Percentiles rank a stretch among this genome's conserved stretches.
phyloP scores from a whole-genome alignment of 2,113 vertebrate species.

The Zosterops borbonicus region DNA sequence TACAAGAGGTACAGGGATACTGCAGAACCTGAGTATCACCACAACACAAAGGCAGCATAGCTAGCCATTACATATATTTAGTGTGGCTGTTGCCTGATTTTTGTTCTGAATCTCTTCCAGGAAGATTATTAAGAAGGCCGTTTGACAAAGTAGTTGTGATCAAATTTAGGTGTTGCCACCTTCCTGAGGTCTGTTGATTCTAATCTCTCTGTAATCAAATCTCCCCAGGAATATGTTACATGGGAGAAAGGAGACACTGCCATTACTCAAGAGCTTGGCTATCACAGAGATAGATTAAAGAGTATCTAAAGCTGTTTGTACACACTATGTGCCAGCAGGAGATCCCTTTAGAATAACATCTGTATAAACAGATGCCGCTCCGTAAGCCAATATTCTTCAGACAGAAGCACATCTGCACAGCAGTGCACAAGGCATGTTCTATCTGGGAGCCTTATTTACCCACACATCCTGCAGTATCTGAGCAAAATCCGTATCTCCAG shows the following conservation, averaged over 20 bases:
- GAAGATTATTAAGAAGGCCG: not conserved
- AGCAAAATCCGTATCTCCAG: not conserved
- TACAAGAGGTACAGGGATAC: not conserved
- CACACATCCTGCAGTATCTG: not conserved
- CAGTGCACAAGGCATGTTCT: not conserved
- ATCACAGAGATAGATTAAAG: not conserved
- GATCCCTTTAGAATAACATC: slow-evolving; percentile 36
- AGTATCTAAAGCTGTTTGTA: slow-evolving; percentile 7
- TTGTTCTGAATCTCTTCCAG: not conserved
- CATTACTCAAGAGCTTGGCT: not conserved
- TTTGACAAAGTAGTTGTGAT: not conserved
- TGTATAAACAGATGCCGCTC: slow-evolving; percentile 40
- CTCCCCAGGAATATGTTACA: not conserved
- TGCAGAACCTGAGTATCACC: not conserved
- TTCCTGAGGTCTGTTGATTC: not conserved
- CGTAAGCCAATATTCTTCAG: slow-evolving; percentile 11
- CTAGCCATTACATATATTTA: not conserved
- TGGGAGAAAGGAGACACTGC: not conserved
- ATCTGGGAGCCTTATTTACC: not conserved
- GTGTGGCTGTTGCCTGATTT: not conserved
- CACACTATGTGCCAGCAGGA: not conserved
- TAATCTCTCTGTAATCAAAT: not conserved
- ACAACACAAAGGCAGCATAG: not conserved
- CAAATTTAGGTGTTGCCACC: not conserved
- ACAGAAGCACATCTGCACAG: slow-evolving; percentile 2